Conservation (phyloP, 2,797 vertebrate species). For the Orestias chungarensis region DNA sequence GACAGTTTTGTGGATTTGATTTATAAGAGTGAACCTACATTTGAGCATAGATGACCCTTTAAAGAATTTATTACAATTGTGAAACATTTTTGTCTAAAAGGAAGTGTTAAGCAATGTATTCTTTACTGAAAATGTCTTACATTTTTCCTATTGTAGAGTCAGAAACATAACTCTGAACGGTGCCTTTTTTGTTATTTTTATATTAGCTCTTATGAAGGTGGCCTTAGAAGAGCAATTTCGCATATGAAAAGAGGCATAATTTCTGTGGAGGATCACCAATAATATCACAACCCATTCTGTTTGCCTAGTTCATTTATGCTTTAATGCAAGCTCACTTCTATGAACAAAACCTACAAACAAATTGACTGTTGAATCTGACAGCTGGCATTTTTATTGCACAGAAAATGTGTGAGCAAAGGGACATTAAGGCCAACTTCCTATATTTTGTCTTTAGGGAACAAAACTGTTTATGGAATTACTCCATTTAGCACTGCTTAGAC, state of each 20-base stretch:
- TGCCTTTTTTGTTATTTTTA: slow-evolving; percentile 39
- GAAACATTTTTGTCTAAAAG: slow-evolving; percentile 53
- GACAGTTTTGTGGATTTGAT: background rate
- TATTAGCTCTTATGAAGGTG: slow-evolving; percentile 58
- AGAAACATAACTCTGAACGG: slow-evolving; percentile 50
- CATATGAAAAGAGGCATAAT: slow-evolving; percentile 15
- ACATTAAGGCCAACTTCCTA: slow-evolving; percentile 4
- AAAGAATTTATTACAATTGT: slow-evolving; percentile 66
- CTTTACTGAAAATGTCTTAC: slow-evolving; percentile 66
- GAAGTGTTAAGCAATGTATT: slow-evolving; percentile 59
- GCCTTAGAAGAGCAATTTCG: slow-evolving; percentile 30
- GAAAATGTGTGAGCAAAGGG: slow-evolving; percentile 1
- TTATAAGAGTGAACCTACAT: background rate
- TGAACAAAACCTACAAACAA: background rate
- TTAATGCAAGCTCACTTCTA: background rate
- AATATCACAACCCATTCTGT: slow-evolving; percentile 5
- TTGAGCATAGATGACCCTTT: background rate
- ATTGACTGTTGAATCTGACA: background rate
- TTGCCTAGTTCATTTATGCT: slow-evolving; percentile 3
- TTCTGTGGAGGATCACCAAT: background rate
- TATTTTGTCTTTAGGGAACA: slow-evolving; percentile 5
- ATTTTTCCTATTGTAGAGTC: slow-evolving; percentile 54
- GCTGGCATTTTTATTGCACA: background rate
- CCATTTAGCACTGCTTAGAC: background rate
- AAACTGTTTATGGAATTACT: background rate